A percentile compares a stretch with the other conserved stretches of the same genome.
Evolutionary conservation across 2,113 vertebrate genomes (phyloP).

Genomic region (Trematomus loennbergii): DNA sequence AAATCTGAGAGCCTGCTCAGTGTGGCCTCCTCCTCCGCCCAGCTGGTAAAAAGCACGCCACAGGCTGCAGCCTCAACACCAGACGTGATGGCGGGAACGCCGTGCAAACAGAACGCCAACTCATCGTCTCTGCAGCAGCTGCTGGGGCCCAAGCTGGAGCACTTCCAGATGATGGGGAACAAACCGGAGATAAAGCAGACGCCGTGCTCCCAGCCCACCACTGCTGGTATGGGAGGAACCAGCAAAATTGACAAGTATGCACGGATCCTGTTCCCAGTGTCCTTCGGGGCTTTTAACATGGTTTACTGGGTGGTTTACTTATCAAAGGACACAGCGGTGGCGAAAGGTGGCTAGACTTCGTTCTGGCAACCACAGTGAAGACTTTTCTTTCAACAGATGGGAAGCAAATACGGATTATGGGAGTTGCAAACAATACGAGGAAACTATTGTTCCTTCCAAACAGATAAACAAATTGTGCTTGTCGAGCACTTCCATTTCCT

Average conservation of each 20-base stretch:
- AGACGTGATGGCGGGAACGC: conserved; percentile 82
- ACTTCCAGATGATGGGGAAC: conserved; percentile 88
- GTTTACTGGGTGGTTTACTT: conserved; percentile 99
- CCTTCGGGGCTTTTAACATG: conserved; percentile 98
- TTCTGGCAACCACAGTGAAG: not conserved
- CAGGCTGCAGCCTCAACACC: conserved; percentile 87
- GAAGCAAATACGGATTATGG: conserved; percentile 39
- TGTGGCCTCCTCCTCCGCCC: conserved; percentile 80
- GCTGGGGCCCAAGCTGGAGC: conserved; percentile 90
- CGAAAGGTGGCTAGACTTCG: conserved; percentile 85
- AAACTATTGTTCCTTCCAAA: conserved; percentile 46
- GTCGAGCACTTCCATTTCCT: conserved; percentile 35
- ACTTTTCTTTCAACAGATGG: conserved; percentile 31
- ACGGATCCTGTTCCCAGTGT: conserved; percentile 97
- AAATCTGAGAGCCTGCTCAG: conserved; percentile 90
- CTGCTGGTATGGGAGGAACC: conserved; percentile 87
- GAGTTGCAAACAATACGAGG: conserved; percentile 50
- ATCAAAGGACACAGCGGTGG: conserved; percentile 97
- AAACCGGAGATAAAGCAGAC: conserved; percentile 86
- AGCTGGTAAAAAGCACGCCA: conserved; percentile 85
- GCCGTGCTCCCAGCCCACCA: conserved; percentile 82
- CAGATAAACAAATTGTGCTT: conserved; percentile 49
- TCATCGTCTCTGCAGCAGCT: conserved; percentile 87
- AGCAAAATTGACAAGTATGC: conserved; percentile 99
- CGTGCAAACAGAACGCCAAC: conserved; percentile 77